A percentile compares a stretch with the other conserved stretches of the same genome.
Conservation (phyloP, 2,113 vertebrate genomes). For the Oryzias woworae region DNA sequence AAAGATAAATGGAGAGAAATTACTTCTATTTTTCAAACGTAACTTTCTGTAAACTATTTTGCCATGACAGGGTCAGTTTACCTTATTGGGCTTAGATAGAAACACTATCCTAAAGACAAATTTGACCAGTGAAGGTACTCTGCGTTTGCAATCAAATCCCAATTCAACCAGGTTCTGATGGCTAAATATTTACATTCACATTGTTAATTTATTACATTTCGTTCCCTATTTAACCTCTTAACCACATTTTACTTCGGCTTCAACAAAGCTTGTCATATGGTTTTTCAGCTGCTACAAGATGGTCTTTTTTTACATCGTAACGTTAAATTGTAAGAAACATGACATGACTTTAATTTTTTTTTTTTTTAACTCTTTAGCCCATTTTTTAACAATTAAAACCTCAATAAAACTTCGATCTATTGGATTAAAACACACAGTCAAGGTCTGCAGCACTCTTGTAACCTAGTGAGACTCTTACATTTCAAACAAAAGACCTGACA, state of each 20-base stretch:
- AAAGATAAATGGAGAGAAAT: too few species aligned
- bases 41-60: neutral
- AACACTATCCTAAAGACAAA: constrained; percentile 26
- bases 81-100: constrained; percentile 17
- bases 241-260: constrained; percentile 51
- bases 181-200: too few species aligned
- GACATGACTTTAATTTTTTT: too few species aligned
- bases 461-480: constrained; percentile 7
- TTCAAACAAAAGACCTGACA: constrained; percentile 17
- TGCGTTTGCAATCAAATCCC: neutral
- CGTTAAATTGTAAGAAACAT: too few species aligned
- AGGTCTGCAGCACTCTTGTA: constrained; percentile 25
- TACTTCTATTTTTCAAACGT: too few species aligned
- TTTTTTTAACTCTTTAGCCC: neutral
- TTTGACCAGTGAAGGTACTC: constrained; percentile 27
- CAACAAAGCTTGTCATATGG: constrained; percentile 28
- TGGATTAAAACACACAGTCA: constrained; percentile 5
- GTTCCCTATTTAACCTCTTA: constrained; percentile 37
- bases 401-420: constrained; percentile 18
- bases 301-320: too few species aligned
- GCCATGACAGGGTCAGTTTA: constrained; percentile 11
- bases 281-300: constrained; percentile 21
- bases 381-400: constrained; percentile 9
- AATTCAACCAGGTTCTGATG: too few species aligned
- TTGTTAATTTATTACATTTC: too few species aligned